A percentile compares a stretch with the other conserved stretches of the same genome.
These are phyloP conservation scores for Scaptomyza hsui DNA, from an alignment of 1,140 invertebrate genomes.

Conservation along the genomic window DNA sequence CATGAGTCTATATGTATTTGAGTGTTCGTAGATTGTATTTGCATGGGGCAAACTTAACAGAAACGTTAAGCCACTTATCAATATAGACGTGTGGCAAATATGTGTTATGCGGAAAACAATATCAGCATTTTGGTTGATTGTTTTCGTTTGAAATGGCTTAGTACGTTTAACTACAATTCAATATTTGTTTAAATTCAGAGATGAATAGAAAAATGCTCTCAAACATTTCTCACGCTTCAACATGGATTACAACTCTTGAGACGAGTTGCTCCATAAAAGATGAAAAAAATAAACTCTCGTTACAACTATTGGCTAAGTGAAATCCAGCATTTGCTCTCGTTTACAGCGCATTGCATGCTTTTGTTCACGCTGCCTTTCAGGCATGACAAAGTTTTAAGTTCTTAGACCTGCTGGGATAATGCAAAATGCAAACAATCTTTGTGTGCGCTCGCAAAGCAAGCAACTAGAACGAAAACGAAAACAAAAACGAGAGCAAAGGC, in stretches of 20 bases:
- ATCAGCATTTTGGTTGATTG: background rate
- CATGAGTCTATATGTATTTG: background rate
- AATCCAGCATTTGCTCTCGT: background rate
- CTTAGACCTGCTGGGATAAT: background rate
- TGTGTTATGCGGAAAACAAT: too few relatives aligned
- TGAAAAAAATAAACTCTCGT: background rate
- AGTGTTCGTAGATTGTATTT: background rate
- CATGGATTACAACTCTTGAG: background rate
- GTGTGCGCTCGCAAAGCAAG: background rate
- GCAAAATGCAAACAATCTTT: slow-evolving; percentile 1
- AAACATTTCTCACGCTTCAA: background rate
- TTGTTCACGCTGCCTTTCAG: background rate
- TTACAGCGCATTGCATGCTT: background rate
- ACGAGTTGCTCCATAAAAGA: too few relatives aligned
- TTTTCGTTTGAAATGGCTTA: too few relatives aligned
- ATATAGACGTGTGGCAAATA: background rate
- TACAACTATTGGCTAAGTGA: background rate
- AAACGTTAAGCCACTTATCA: slow-evolving; percentile 2
- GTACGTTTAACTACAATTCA: too few relatives aligned
- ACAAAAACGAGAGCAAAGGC: background rate
- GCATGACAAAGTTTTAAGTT: background rate
- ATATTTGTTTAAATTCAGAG: background rate
- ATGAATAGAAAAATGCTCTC: background rate
- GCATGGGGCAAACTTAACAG: background rate
- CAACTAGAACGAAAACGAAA: background rate